Conservation (phyloP, 2,888 invertebrate genomes). For the Leucophora obtusa region DNA sequence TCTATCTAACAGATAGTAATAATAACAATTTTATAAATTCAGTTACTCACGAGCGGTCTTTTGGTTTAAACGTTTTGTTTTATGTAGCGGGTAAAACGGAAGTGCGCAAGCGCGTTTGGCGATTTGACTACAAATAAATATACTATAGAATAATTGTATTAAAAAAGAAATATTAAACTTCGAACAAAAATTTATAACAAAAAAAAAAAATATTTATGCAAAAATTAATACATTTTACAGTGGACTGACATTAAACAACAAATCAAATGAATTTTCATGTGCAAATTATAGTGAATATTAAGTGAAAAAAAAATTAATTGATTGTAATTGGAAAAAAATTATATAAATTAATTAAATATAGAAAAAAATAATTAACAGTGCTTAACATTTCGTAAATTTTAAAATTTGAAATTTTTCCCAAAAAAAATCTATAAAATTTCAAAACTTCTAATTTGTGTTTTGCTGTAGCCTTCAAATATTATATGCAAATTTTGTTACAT, state of each 20-base stretch:
- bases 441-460: conserved; percentile 9
- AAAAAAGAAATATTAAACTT: conserved; percentile 12
- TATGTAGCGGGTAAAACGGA: conserved; percentile 61
- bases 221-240: background rate
- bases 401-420: conserved; percentile 13
- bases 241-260: background rate
- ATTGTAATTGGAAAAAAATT: background rate
- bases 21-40: conserved; percentile 48
- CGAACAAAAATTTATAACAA: conserved; percentile 8
- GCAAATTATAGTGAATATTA: background rate
- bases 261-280: background rate
- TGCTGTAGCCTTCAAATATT: conserved; percentile 12
- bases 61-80: conserved; percentile 66
- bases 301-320: background rate
- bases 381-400: too few species aligned
- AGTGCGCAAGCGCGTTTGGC: conserved; percentile 65
- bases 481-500: conserved; percentile 49
- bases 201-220: background rate
- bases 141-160: background rate
- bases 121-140: conserved; percentile 39
- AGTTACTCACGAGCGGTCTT: conserved; percentile 69
- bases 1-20: conserved; percentile 44
- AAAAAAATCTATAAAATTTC: background rate
- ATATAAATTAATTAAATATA: background rate
- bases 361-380: background rate